phyloP scores from a whole-genome alignment of 2,888 invertebrate genomes.

The Eilema griseolum region DNA sequence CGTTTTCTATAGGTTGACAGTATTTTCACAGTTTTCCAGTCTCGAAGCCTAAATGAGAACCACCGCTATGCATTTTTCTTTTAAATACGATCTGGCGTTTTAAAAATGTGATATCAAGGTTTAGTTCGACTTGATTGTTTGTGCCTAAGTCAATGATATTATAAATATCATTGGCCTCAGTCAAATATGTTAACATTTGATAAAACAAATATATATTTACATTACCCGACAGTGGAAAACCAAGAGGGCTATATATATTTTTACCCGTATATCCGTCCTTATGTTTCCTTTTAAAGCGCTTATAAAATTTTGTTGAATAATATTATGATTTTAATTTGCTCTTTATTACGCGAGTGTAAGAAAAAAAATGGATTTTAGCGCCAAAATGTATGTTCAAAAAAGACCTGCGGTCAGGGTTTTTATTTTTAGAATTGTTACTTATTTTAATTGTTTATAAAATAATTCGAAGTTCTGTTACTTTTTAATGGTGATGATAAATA shows the following conservation, averaged over 20 bases:
- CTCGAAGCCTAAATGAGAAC: neutral
- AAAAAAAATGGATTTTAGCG: neutral
- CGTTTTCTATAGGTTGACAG: neutral
- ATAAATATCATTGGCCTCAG: no score
- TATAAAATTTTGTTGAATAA: neutral
- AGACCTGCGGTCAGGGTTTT: neutral
- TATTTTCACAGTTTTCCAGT: no score
- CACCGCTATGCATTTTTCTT: neutral
- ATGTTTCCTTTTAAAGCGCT: neutral
- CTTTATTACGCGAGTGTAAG: neutral
- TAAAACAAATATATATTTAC: no score
- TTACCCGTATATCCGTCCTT: neutral
- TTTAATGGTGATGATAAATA: neutral
- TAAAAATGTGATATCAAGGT: neutral
- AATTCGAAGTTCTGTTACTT: neutral
- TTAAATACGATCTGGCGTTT: neutral
- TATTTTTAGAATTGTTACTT: neutral
- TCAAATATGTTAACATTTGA: neutral
- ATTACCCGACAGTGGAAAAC: neutral
- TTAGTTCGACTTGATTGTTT: neutral
- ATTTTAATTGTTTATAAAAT: neutral
- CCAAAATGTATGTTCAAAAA: neutral
- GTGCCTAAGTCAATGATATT: neutral
- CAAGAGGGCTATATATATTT: neutral
- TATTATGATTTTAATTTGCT: neutral